phyloP scores from a whole-genome alignment of 2,113 vertebrate genomes.

The Macquaria australasica region DNA sequence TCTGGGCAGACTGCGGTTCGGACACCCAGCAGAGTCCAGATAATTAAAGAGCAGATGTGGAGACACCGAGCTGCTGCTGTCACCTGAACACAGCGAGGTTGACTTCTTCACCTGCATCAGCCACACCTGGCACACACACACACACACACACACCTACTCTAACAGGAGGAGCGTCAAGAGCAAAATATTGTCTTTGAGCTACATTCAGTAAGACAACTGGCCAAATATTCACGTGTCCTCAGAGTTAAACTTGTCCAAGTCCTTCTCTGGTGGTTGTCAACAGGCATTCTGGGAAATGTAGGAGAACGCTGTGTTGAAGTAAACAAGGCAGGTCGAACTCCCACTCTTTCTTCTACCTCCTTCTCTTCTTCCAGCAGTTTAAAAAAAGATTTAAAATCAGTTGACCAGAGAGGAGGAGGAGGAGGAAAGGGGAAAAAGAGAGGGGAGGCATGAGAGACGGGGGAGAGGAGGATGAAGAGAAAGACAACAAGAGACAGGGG shows the following conservation, averaged over 20 bases:
- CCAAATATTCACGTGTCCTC: background rate
- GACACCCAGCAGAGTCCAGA: conserved; percentile 44
- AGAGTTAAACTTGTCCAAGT: too few relatives aligned
- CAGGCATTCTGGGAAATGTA: conserved; percentile 25
- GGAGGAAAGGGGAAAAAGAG: background rate
- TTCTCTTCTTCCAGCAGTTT: background rate
- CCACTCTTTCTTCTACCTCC: background rate
- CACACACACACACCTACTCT: background rate
- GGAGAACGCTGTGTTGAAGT: background rate
- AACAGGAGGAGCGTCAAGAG: background rate
- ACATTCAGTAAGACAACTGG: background rate
- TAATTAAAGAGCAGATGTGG: conserved; percentile 68
- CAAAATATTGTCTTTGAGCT: background rate
- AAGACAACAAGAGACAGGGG: background rate
- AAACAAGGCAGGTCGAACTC: background rate
- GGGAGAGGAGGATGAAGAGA: background rate
- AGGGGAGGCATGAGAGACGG: background rate
- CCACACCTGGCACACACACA: conserved; percentile 3
- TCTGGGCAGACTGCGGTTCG: conserved; percentile 9
- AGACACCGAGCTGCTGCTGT: conserved; percentile 42
- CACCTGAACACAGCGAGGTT: conserved; percentile 38
- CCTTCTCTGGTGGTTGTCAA: background rate
- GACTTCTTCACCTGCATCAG: conserved; percentile 6
- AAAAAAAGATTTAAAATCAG: background rate
- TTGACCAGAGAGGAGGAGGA: background rate